Evolutionary conservation across 2,113 vertebrate species (phyloP).

Genomic region (Neolamprologus caudopunctatus): DNA sequence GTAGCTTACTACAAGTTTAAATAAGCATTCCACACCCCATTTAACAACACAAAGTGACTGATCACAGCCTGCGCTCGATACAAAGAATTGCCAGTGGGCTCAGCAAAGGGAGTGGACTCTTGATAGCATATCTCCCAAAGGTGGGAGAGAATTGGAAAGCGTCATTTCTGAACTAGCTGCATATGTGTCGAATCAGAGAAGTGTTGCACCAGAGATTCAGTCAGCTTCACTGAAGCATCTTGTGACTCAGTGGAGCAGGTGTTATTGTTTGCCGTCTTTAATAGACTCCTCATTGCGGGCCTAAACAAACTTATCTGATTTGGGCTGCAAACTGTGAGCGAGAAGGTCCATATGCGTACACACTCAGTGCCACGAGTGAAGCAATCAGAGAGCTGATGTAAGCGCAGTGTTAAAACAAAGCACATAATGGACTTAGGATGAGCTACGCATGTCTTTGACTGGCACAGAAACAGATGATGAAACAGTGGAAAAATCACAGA

Average conservation of each 20-base stretch:
- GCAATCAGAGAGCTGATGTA: background rate
- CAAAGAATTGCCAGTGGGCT: constrained; percentile 4
- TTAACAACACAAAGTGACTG: constrained; percentile 40
- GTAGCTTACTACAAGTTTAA: constrained; percentile 55
- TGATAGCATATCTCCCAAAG: constrained; percentile 3
- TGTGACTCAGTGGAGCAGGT: constrained; percentile 28
- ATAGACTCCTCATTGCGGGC: background rate
- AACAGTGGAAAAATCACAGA: background rate
- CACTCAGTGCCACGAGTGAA: background rate
- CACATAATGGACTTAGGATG: background rate
- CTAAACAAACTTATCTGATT: constrained; percentile 7
- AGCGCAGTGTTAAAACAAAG: background rate
- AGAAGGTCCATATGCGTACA: background rate
- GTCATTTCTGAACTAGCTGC: constrained; percentile 2
- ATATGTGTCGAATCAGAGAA: background rate
- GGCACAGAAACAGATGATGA: background rate
- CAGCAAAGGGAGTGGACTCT: background rate
- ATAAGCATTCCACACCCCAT: constrained; percentile 47
- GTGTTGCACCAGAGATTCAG: background rate
- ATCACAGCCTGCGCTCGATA: constrained; percentile 5
- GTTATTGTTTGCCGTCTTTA: constrained; percentile 28
- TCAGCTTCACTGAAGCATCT: constrained; percentile 1
- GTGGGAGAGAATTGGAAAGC: constrained; percentile 1
- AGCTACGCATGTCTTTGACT: background rate
- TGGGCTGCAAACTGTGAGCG: background rate